Base-by-base conservation (phyloP, 2,113 vertebrate species). In the Tenrec ecaudatus region DNA sequence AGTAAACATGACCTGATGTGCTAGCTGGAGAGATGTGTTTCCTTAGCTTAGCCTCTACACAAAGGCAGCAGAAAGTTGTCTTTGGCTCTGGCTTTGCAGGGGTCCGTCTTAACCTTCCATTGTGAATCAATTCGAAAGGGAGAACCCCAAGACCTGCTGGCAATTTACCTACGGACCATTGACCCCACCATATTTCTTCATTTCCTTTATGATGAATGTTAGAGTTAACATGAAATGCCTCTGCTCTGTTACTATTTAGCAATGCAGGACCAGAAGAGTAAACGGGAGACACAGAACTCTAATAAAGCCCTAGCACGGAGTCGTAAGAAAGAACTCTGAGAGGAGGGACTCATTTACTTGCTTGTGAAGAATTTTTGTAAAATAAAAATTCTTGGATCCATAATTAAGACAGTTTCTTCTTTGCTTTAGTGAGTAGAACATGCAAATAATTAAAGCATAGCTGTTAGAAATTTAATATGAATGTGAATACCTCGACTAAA, bases 401-500 rank as follows among this genome's bases (percentile, higher is more conserved):
- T 96, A 97, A 91, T 33, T 95, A 93, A 97, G 96, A 79, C 69
- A 38, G 66, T 89, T 93, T 95, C 84, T 93, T 66, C 84, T 96
- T 82, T 68, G n/a, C 86, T 96, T 94, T 92, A 95, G 82, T 92
- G 89, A 96, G 66, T 94, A 58, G 33, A 94, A 95, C 88, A 97
- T 82, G 68, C 60, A 97, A 97, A 94, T 86, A 96, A 97, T 91
- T 96, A 95, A 97, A 94, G 60, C 82, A 85, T 69, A 92, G 78
- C 87, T 97, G 96, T 97, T 96, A 96, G 91, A 9, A 62, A 66
- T 94, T 96, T 92, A 92, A 96, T 76, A 62, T 88, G 69, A 85
- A 11, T 96, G 91, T 97, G 96, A 97, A 83, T 93, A 97, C 97
- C 79, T 47, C 38, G 88, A 88, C 84, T 88, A 88, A 97, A 93